Evolutionary conservation across 2,797 vertebrate species (phyloP).

Genomic region (Pogoniulus pusillus): DNA sequence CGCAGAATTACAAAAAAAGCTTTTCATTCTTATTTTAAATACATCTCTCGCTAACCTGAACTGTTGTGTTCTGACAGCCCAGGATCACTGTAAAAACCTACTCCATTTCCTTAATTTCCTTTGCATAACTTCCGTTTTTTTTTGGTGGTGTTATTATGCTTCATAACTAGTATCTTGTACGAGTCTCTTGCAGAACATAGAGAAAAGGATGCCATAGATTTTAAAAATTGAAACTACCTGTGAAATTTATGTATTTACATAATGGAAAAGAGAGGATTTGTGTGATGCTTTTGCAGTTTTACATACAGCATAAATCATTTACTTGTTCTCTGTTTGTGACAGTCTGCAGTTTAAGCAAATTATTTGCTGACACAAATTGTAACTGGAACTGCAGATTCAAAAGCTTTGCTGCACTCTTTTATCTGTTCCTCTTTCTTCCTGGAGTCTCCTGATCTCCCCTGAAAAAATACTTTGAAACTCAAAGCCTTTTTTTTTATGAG

Average conservation of each 20-base stretch:
- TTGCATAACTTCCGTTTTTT: neutral
- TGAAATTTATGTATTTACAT: constrained; percentile 23
- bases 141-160: neutral
- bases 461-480: constrained; percentile 24
- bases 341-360: constrained; percentile 57
- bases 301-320: constrained; percentile 15
- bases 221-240: neutral
- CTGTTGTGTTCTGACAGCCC: neutral
- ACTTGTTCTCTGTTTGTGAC: constrained; percentile 14
- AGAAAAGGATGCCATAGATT: neutral
- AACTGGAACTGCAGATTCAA: constrained; percentile 15
- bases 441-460: neutral
- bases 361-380: constrained; percentile 25
- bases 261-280: constrained; percentile 30
- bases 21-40: neutral
- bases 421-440: neutral
- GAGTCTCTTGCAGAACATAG: neutral
- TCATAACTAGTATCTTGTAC: neutral
- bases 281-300: constrained; percentile 28
- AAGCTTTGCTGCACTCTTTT: constrained; percentile 11
- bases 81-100: neutral
- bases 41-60: neutral
- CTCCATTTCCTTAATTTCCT: neutral
- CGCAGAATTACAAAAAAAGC: neutral
- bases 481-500: neutral